These are phyloP conservation scores for Gavia stellata DNA, from an alignment of 2,113 vertebrate genomes.

Conservation along the genomic window DNA sequence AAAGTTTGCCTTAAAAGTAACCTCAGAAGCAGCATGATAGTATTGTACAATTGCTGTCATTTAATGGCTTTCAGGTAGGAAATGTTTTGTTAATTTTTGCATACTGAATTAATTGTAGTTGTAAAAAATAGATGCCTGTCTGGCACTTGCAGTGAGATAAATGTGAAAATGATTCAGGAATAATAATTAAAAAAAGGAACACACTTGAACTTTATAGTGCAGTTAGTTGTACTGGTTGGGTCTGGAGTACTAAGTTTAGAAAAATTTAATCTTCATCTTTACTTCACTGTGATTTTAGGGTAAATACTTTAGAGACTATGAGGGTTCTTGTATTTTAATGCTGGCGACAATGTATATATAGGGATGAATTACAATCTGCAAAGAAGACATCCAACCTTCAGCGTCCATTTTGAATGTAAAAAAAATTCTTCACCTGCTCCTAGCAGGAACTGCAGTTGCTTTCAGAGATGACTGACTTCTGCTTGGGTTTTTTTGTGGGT, in stretches of 20 bases:
- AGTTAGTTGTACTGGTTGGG: fast-evolving
- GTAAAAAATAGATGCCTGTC: not conserved
- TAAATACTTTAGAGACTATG: not conserved
- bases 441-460: not conserved
- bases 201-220: not conserved
- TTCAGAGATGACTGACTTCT: not conserved
- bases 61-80: not conserved
- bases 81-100: not conserved
- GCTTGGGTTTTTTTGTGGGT: not conserved
- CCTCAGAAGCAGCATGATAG: not conserved
- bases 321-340: not conserved
- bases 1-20: not conserved
- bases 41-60: not conserved
- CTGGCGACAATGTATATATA: not conserved
- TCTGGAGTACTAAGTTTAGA: not conserved
- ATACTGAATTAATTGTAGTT: not conserved
- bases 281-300: not conserved
- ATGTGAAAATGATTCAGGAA: not conserved
- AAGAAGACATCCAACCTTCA: not conserved
- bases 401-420: not conserved
- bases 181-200: not conserved
- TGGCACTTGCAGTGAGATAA: not conserved
- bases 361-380: not conserved
- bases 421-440: not conserved
- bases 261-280: not conserved